A percentile compares a stretch with the other conserved stretches of the same genome.
Conservation (phyloP, 2,113 vertebrate genomes). For the Odontophorus gujanensis region DNA sequence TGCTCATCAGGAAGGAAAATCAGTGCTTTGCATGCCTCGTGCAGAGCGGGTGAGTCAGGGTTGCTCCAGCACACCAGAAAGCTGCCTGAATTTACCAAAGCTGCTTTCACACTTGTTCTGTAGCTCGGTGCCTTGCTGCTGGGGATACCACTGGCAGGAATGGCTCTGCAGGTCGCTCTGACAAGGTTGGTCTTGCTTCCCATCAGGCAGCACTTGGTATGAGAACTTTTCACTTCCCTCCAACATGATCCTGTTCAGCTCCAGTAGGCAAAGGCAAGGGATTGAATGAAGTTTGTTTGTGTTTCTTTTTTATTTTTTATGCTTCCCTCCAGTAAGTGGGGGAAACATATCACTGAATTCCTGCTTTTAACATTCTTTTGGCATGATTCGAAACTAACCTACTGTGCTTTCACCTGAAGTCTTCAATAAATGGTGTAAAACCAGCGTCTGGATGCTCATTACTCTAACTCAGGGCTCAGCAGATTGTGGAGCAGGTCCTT, state of each 20-base stretch:
- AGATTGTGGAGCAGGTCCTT: not conserved
- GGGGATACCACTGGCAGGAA: not conserved
- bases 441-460: constrained; percentile 26
- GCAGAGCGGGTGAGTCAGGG: not conserved
- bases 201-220: not conserved
- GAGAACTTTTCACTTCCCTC: not conserved
- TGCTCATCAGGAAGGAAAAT: not conserved
- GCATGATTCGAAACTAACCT: constrained; percentile 17
- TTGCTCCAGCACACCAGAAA: not conserved
- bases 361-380: constrained; percentile 31
- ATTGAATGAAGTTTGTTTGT: not conserved
- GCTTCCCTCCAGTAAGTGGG: not conserved
- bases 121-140: not conserved
- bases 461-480: not conserved
- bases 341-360: not conserved
- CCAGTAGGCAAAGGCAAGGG: constrained; percentile 7
- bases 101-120: not conserved
- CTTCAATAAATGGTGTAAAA: constrained; percentile 57
- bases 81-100: not conserved
- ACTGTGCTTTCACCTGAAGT: constrained; percentile 11
- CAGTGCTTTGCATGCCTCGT: not conserved
- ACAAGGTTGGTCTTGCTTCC: not conserved
- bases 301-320: not conserved
- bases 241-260: not conserved
- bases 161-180: not conserved